Evolutionary conservation across 1,140 invertebrate genomes (phyloP).

Genomic region (Hirudo medicinalis): DNA sequence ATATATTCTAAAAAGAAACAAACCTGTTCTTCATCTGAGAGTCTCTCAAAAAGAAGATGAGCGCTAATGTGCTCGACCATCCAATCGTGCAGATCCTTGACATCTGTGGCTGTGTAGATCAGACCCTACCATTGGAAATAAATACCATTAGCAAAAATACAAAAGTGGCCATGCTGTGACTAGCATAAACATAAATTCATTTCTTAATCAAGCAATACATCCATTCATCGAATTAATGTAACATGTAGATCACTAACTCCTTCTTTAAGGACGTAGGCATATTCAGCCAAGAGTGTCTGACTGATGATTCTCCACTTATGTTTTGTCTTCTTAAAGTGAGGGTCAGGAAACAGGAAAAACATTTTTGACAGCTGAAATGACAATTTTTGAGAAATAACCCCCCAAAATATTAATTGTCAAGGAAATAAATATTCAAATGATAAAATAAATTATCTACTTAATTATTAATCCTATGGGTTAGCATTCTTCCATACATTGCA

Average conservation of each 20-base stretch:
- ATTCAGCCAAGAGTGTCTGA: constrained; percentile 77
- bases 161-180: no score
- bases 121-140: constrained; percentile 51
- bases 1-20: not conserved
- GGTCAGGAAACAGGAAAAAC: constrained; percentile 99
- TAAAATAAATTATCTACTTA: no score
- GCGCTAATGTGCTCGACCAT: constrained; percentile 80
- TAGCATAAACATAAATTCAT: no score
- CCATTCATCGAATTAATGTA: no score
- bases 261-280: constrained; percentile 78
- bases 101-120: constrained; percentile 94
- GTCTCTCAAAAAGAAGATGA: constrained; percentile 74
- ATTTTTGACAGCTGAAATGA: constrained; percentile 76
- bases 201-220: no score
- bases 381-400: no score
- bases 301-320: constrained; percentile 99
- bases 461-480: no score
- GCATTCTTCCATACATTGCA: no score
- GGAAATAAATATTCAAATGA: no score
- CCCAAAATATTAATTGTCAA: no score
- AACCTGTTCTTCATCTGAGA: constrained; percentile 61
- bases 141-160: no score
- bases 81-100: constrained; percentile 92
- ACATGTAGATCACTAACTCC: constrained; percentile 49
- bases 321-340: constrained; percentile 97